phyloP scores from a whole-genome alignment of 1,140 invertebrate genomes.

The Protaetia brevitarsis region DNA sequence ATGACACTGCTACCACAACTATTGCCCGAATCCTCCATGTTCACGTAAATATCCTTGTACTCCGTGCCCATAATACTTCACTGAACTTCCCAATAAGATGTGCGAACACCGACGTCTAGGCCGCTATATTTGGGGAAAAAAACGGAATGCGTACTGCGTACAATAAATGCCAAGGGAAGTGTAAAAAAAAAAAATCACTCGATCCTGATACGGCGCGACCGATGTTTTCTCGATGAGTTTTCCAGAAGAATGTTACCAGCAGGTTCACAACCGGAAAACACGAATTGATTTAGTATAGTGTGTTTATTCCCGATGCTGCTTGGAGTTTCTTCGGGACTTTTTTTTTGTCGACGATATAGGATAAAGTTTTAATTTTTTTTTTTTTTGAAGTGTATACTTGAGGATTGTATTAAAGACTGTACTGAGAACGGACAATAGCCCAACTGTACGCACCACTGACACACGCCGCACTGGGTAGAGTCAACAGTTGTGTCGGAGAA shows the following conservation, averaged over 20 bases:
- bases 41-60: constrained; percentile 42
- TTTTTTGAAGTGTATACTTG: not conserved
- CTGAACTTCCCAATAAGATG: not conserved
- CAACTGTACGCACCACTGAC: constrained; percentile 35
- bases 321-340: constrained; percentile 21
- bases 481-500: constrained; percentile 31
- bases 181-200: not conserved
- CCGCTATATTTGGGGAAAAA: too few relatives aligned
- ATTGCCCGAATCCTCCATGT: constrained; percentile 48
- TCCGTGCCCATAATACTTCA: constrained; percentile 39
- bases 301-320: not conserved
- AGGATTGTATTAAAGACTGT: constrained; percentile 11
- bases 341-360: constrained; percentile 8
- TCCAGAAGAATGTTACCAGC: constrained; percentile 3
- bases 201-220: not conserved
- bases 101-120: not conserved
- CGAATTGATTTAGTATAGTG: not conserved
- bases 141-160: too few relatives aligned
- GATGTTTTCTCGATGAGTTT: not conserved
- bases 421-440: constrained; percentile 24
- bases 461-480: constrained; percentile 38
- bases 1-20: constrained; percentile 48
- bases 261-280: constrained; percentile 14
- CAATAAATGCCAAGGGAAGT: constrained; percentile 1
- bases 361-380: constrained; percentile 5